Conservation (phyloP, 2,113 vertebrate species). For the Emydocephalus ijimae region DNA sequence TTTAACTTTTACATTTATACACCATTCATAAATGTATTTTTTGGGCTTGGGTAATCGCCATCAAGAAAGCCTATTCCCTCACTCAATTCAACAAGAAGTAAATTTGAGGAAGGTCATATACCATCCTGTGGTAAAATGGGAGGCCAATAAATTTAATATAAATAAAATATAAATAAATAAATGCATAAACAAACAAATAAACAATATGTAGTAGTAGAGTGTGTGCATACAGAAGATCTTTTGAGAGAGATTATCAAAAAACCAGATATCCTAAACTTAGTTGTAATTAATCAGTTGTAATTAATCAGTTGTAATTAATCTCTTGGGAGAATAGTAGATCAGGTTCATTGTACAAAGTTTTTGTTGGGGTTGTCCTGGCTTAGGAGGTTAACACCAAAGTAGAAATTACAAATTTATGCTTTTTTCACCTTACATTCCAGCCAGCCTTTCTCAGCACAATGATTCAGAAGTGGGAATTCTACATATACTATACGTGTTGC, state of each 20-base stretch:
- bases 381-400: background rate
- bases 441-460: background rate
- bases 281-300: background rate
- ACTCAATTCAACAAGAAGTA: background rate
- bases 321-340: background rate
- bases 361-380: background rate
- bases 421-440: background rate
- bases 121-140: background rate
- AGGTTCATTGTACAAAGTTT: background rate
- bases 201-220: background rate
- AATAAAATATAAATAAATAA: background rate
- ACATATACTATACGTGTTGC: background rate
- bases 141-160: background rate
- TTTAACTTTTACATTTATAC: background rate
- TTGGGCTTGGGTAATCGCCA: background rate
- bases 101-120: background rate
- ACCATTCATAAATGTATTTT: background rate
- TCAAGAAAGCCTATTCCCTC: background rate
- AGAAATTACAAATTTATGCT: background rate
- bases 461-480: background rate
- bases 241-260: background rate
- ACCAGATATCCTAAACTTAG: background rate
- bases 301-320: too few species aligned
- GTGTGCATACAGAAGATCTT: background rate
- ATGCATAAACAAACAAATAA: background rate